Percentiles rank a stretch among this genome's conserved stretches.
These are phyloP conservation scores for Melanargia galathea DNA, from an alignment of 2,888 invertebrate species.

Conservation along the genomic window DNA sequence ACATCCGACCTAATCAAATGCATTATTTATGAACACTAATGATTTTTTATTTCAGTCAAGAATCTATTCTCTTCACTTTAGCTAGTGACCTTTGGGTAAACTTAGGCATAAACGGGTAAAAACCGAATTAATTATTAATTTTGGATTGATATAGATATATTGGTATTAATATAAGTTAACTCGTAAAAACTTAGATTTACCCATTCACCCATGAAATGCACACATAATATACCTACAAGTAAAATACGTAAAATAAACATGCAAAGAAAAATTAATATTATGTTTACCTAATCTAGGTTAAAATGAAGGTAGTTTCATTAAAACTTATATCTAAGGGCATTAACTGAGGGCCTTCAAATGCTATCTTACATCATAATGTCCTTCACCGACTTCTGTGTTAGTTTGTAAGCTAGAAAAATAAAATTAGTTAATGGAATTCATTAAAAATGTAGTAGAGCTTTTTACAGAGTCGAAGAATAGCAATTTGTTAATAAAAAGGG, in stretches of 20 bases:
- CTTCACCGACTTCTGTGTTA: constrained; percentile 72
- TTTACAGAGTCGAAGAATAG: constrained; percentile 5
- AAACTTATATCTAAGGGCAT: constrained; percentile 43
- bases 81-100: no score
- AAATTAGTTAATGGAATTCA: constrained; percentile 41
- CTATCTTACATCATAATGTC: constrained; percentile 77
- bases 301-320: constrained; percentile 50
- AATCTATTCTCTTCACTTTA: no score
- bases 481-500: constrained; percentile 15
- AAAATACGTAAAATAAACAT: background rate
- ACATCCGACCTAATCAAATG: no score
- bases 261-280: constrained; percentile 8
- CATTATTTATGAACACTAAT: no score
- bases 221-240: background rate
- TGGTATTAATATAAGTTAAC: no score
- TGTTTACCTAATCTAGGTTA: constrained; percentile 68
- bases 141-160: no score
- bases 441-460: constrained; percentile 3
- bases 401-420: constrained; percentile 76
- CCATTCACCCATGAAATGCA: background rate
- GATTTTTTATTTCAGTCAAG: no score
- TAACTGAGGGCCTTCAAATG: constrained; percentile 58
- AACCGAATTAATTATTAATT: no score
- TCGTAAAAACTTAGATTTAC: no score
- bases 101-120: no score